Evolutionary conservation across 1,140 invertebrate genomes (phyloP).

Genomic region (Ceratosolen fusciceps): DNA sequence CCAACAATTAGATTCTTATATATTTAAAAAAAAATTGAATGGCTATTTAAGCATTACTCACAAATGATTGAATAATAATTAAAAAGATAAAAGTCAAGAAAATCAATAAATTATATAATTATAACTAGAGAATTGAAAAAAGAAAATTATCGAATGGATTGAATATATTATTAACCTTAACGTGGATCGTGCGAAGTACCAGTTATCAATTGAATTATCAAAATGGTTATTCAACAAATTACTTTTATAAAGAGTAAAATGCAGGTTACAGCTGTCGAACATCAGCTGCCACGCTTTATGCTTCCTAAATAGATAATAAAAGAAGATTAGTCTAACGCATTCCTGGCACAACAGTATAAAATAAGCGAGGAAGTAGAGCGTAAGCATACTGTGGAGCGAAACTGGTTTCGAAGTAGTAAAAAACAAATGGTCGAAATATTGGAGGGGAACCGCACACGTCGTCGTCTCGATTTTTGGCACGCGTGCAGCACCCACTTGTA

Average conservation of each 20-base stretch:
- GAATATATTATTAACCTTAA: not conserved
- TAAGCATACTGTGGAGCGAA: not conserved
- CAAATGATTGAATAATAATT: no score
- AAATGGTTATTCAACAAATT: not conserved
- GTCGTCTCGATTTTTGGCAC: slow-evolving; percentile 38
- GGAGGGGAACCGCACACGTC: slow-evolving; percentile 7
- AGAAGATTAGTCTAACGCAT: not conserved
- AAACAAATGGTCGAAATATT: not conserved
- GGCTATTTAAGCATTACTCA: no score
- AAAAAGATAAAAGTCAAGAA: not conserved
- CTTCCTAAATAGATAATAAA: not conserved
- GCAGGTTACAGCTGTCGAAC: slow-evolving; percentile 41
- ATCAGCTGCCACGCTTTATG: slow-evolving; percentile 24
- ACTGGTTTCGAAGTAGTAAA: not conserved
- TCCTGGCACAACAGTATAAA: not conserved
- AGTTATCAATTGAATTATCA: not conserved
- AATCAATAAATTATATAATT: not conserved
- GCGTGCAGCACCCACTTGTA: slow-evolving; percentile 43
- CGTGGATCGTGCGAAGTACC: not conserved
- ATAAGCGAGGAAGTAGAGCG: not conserved
- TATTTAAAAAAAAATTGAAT: no score
- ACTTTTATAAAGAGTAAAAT: not conserved
- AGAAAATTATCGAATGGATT: not conserved
- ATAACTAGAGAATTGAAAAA: slow-evolving; percentile 7
- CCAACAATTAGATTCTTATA: no score